Percentiles rank a stretch among this genome's conserved stretches.
phyloP scores from a whole-genome alignment of 2,113 vertebrate genomes.

The Thalassoma bifasciatum region DNA sequence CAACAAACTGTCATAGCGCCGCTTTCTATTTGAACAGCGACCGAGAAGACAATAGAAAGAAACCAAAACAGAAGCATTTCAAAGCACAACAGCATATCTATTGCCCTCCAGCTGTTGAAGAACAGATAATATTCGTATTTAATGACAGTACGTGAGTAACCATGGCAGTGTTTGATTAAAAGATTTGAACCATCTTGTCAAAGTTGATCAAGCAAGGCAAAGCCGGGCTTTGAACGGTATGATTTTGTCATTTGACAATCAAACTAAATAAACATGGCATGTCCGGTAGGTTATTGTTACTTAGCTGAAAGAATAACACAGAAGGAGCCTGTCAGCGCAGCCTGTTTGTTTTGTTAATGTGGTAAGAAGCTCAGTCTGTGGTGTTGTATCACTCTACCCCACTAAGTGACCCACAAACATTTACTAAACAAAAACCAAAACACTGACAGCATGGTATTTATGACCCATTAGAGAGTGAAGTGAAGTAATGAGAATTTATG shows the following conservation, averaged over 20 bases:
- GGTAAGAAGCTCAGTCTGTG: neutral
- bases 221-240: neutral
- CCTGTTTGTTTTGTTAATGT: neutral
- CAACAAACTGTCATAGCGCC: too few relatives aligned
- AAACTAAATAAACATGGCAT: slow-evolving; percentile 2
- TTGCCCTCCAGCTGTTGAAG: too few relatives aligned
- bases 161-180: neutral
- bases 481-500: neutral
- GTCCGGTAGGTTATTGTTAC: neutral
- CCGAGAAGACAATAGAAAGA: too few relatives aligned
- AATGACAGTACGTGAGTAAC: neutral
- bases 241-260: neutral
- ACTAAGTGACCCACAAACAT: neutral
- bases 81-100: too few relatives aligned
- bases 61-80: too few relatives aligned
- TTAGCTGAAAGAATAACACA: neutral
- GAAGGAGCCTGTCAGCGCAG: slow-evolving; percentile 1
- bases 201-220: neutral
- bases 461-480: too few relatives aligned
- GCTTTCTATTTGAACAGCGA: too few relatives aligned
- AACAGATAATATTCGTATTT: too few relatives aligned
- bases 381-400: slow-evolving; percentile 6
- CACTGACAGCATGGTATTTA: too few relatives aligned
- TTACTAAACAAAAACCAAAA: neutral
- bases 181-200: neutral